Evolutionary conservation across 1,140 invertebrate genomes (phyloP).

Genomic region (Caenorhabditis tropicalis): DNA sequence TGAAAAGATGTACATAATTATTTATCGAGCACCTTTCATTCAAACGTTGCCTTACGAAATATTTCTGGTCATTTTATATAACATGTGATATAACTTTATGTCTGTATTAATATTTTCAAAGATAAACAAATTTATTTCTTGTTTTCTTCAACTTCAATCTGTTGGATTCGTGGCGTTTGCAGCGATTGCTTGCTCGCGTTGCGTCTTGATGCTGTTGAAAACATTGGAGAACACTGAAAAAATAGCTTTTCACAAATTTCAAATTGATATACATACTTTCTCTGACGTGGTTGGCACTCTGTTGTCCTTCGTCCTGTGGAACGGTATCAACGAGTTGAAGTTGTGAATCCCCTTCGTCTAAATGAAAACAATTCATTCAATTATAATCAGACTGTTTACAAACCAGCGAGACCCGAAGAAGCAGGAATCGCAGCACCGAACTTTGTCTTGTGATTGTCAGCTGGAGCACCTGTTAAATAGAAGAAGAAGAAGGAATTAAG

Average conservation of each 20-base stretch:
- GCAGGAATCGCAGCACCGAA: not conserved
- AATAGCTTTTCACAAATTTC: not conserved
- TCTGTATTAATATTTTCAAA: not conserved
- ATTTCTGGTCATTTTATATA: not conserved
- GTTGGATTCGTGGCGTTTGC: not conserved
- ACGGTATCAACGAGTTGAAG: not conserved
- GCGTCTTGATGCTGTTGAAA: conserved; percentile 25
- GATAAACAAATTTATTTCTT: not conserved
- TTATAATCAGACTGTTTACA: not conserved
- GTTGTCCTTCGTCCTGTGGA: conserved; percentile 7
- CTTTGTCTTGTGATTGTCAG: not conserved
- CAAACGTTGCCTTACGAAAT: not conserved
- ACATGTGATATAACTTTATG: not conserved
- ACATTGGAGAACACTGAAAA: conserved; percentile 32
- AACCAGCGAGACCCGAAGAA: not conserved
- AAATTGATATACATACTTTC: not conserved
- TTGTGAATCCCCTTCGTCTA: not conserved
- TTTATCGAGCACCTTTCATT: not conserved
- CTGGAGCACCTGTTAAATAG: not conserved
- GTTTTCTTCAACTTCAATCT: not conserved
- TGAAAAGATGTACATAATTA: not conserved
- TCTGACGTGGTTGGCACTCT: not conserved
- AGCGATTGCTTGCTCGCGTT: not conserved
- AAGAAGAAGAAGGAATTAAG: not conserved
- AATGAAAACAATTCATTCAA: not conserved